Evolutionary conservation across 2,113 vertebrate species (phyloP).

Genomic region (pig (Sus scrofa)): T2T-Sscrofa CM000822.6:16768501-16769000

Average conservation of each 20-base stretch:
- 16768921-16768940: neutral
- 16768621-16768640: neutral
- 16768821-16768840: neutral
- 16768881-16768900: neutral
- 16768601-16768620: neutral
- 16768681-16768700: neutral
- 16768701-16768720: neutral
- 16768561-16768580: neutral
- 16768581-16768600: neutral
- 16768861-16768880: neutral
- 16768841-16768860: neutral
- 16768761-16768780: neutral
- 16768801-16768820: neutral
- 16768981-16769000: constrained; percentile 95
- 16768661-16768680: neutral
- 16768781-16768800: constrained; percentile 11
- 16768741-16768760: constrained; percentile 7
- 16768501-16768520: neutral
- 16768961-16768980: neutral
- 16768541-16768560: neutral
- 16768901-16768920: neutral
- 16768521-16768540: neutral
- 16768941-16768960: rapidly evolving
- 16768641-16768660: neutral
- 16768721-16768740: neutral